Evolutionary conservation across 2,113 vertebrate species (phyloP), one percentile per base, ranked within the genome.

Genomic region (Tauraco erythrolophus): DNA sequence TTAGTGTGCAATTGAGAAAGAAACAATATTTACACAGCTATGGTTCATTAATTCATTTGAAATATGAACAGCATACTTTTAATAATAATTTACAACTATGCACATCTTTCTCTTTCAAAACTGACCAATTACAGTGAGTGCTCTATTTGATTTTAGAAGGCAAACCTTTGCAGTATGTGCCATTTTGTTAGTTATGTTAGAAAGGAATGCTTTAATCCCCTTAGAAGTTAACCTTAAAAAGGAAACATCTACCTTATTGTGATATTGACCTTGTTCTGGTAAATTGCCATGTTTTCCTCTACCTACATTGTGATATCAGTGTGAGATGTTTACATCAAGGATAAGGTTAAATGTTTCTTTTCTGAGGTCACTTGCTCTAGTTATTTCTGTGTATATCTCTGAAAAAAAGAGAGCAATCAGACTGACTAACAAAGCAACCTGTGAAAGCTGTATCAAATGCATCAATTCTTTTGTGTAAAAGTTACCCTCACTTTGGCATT

Each of bases 261-360:
- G 93, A n/a, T 70, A 31, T 62, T 97, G 95, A 96, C 95, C 93
- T 97, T 97, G 94, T 96, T 96, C 95, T 97, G 74, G 91, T 97
- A 92, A 95, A 95, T 94, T 91, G 95, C 92, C 89, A 46, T 95
- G 93, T 96, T 97, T 95, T 91, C 66, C 93, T 96, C 80, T 96
- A 89, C 95, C 77, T 95, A 91, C 94, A 69, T 76, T 3, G 27
- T 35, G 48, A 76, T 95, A 92, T 95, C 81, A 35, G 77, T 65
- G 37, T 7, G 5, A 91, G 92, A 69, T 97, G 91, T 96, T 96
- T 96, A 94, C 89, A 96, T 89, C 89, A 46, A 94, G 89, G 62
- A 30, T 92, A 95, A 97, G 94, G 95, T 96, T 96, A 96, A 97
- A 96, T 93, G 87, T 94, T 96, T 93, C 81, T 91, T 96, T 92